Evolutionary conservation across 2,113 vertebrate species (phyloP), one percentile per base, ranked within the genome.

Genomic region (Mungos mungo): DNA sequence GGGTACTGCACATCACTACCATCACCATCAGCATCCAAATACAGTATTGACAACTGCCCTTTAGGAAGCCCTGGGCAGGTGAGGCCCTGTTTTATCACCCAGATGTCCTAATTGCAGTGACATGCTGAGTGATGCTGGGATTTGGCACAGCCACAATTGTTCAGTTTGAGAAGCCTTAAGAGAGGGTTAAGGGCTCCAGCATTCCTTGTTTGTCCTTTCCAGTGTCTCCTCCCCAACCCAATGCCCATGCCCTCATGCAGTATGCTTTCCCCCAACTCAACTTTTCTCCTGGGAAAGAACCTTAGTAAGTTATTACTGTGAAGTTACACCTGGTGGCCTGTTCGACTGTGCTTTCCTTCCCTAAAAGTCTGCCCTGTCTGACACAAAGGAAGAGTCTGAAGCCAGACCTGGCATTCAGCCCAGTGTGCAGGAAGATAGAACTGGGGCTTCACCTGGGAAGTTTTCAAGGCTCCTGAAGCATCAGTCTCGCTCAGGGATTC

Each of bases 261-360:
- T 21, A 35, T 14, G 1, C 13, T 16, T 65, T 35, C 4, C 29
- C 21, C 1, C 11, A 23, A 23, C 45, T 21, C 3, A 23, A 8
- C 41, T 21, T 41, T 15, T 23, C 47, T 80, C 13, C 79, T 31
- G 33, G 87, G 38, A 82, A 63, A 38, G 12, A 35, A 4, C 19
- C 81, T 7, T 11, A 21, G 31, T 21, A 41, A 50, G 29, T 16
- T 87, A 54, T 7, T 27, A 14, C 11, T 6, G 18, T n/a, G 16
- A 27, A 50, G 38, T 12, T 31, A 18, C 2, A 1, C n/a, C 23
- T n/a, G 1, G 54, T 2, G 0, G 16, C 25, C 18, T 19, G 8
- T 29, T 7, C 3, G 35, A 66, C 82, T 65, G 16, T 69, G 12
- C 29, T 69, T 19, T 45, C 35, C 29, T 47, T 33, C 19, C 47